Percentiles rank a stretch among this genome's conserved stretches.
Evolutionary conservation across 1,140 invertebrate genomes (phyloP).

Genomic region (Danaus plexippus): DNA sequence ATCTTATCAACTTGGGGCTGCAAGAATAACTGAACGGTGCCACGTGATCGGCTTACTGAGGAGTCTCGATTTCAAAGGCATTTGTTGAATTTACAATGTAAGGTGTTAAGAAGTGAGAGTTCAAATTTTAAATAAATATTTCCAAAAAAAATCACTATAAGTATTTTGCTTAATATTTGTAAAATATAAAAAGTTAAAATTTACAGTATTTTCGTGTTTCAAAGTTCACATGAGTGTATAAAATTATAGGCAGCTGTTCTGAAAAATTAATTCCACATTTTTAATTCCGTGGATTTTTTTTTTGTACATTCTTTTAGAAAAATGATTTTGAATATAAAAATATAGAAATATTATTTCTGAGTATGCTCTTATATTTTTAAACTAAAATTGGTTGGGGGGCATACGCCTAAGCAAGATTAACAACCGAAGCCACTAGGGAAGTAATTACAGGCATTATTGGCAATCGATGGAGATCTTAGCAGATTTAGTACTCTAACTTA

Average conservation of each 20-base stretch:
- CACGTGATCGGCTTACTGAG: constrained; percentile 25
- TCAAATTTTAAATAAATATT: background rate
- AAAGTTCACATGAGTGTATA: too few relatives aligned
- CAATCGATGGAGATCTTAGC: constrained; percentile 37
- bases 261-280: too few relatives aligned
- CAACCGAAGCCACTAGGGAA: constrained; percentile 31
- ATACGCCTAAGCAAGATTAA: constrained; percentile 39
- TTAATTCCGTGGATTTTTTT: too few relatives aligned
- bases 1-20: constrained; percentile 26
- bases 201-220: too few relatives aligned
- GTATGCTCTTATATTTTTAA: background rate
- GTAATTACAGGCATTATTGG: constrained; percentile 44
- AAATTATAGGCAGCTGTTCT: too few relatives aligned
- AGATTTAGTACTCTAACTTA: constrained; percentile 37
- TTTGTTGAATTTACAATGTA: constrained; percentile 18
- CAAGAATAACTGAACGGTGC: constrained; percentile 28
- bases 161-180: too few relatives aligned
- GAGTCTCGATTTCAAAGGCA: constrained; percentile 18
- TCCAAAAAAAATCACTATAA: background rate
- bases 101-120: too few relatives aligned
- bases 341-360: background rate
- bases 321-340: too few relatives aligned
- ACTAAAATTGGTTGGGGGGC: constrained; percentile 10
- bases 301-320: too few relatives aligned
- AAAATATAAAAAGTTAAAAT: too few relatives aligned